Evolutionary conservation across 1,140 invertebrate species (phyloP).

Genomic region (Meloidogyne hapla): DNA sequence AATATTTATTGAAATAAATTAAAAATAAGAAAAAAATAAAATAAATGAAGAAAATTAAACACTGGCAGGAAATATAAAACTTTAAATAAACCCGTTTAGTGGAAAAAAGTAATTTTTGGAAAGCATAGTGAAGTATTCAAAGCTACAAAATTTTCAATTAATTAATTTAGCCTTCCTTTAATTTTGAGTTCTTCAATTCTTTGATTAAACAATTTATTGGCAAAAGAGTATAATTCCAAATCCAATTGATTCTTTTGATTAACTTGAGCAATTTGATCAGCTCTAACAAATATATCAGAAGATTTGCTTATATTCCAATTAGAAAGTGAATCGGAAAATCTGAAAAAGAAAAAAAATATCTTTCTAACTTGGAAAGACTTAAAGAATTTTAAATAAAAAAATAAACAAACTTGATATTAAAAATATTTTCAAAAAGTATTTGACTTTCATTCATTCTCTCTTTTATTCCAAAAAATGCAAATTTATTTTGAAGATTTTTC

Average conservation of each 20-base stretch:
- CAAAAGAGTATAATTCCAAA: slow-evolving; percentile 87
- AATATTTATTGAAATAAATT: background rate
- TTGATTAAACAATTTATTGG: slow-evolving; percentile 79
- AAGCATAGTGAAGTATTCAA: no score
- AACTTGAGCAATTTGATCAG: slow-evolving; percentile 75
- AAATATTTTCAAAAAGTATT: slow-evolving; percentile 95
- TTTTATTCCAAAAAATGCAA: slow-evolving; percentile 94
- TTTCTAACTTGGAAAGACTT: no score
- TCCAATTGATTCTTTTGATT: slow-evolving; percentile 82
- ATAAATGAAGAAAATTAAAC: background rate
- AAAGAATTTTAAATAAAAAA: slow-evolving; percentile 67
- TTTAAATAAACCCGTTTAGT: no score
- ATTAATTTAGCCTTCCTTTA: no score
- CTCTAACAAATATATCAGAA: slow-evolving; percentile 75
- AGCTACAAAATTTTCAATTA: no score
- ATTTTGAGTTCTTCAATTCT: slow-evolving; percentile 69
- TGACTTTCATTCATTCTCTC: slow-evolving; percentile 91
- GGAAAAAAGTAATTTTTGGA: no score
- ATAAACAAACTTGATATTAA: slow-evolving; percentile 80
- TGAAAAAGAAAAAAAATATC: slow-evolving; percentile 59
- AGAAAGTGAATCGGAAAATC: slow-evolving; percentile 57
- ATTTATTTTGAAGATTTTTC: slow-evolving; percentile 79
- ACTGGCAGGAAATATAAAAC: no score
- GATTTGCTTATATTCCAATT: slow-evolving; percentile 65
- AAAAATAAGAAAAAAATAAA: no score